A percentile compares a stretch with the other conserved stretches of the same genome.
Evolutionary conservation across 2,797 vertebrate genomes (phyloP).

Genomic region (Protonibea diacanthus): DNA sequence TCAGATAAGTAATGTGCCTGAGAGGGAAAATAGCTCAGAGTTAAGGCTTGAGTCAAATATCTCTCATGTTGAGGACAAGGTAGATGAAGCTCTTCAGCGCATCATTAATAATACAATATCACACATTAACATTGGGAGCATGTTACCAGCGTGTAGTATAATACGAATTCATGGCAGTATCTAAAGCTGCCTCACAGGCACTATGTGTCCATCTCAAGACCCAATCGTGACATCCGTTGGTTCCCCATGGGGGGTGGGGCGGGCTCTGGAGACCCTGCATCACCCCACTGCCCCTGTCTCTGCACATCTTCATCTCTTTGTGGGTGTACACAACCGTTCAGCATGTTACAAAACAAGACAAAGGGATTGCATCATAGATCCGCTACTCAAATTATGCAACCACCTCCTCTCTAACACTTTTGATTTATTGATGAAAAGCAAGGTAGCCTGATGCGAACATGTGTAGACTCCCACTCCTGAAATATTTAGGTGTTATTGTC

Average conservation of each 20-base stretch:
- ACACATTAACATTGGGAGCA: slow-evolving; percentile 21
- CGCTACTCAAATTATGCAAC: slow-evolving; percentile 71
- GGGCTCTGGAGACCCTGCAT: slow-evolving; percentile 47
- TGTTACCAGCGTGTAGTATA: slow-evolving; percentile 7
- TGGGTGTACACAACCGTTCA: slow-evolving; percentile 59
- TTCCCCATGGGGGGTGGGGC: slow-evolving; percentile 40
- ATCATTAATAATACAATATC: slow-evolving; percentile 32
- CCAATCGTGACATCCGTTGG: slow-evolving; percentile 26
- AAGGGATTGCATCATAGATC: slow-evolving; percentile 80
- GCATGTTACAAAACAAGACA: slow-evolving; percentile 77
- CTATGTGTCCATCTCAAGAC: slow-evolving; percentile 41
- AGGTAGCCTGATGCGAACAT: slow-evolving; percentile 62
- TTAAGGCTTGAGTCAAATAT: slow-evolving; percentile 9
- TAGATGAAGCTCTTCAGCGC: slow-evolving; percentile 3
- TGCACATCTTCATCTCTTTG: slow-evolving; percentile 63
- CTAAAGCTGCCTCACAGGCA: slow-evolving; percentile 46
- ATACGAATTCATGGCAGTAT: slow-evolving; percentile 52
- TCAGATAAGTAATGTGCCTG: slow-evolving; percentile 16
- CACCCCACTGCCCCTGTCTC: slow-evolving; percentile 27
- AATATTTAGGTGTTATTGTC: slow-evolving; percentile 47
- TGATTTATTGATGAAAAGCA: slow-evolving; percentile 80
- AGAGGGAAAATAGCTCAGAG: slow-evolving; percentile 17
- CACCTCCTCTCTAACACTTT: slow-evolving; percentile 52
- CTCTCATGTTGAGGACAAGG: slow-evolving; percentile 25
- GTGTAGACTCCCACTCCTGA: slow-evolving; percentile 48